These are phyloP conservation scores for Seira musarum DNA, from an alignment of 2,888 invertebrate genomes.

Conservation along the genomic window DNA sequence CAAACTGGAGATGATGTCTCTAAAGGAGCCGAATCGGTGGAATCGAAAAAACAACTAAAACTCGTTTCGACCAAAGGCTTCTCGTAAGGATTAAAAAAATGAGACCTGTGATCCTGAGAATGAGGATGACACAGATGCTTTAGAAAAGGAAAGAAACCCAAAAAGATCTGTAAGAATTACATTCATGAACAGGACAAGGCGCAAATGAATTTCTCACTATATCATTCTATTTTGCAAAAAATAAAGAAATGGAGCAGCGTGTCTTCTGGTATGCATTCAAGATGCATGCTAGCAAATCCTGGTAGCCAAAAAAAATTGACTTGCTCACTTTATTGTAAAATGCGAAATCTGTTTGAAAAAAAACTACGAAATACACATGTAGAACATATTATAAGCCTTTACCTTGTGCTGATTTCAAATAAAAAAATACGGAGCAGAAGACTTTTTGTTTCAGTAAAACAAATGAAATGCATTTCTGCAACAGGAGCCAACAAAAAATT, in stretches of 20 bases:
- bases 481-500: slow-evolving; percentile 8
- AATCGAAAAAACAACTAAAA: slow-evolving; percentile 13
- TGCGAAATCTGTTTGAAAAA: slow-evolving; percentile 15
- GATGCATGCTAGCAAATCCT: not conserved
- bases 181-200: not conserved
- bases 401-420: slow-evolving; percentile 49
- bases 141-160: slow-evolving; percentile 1
- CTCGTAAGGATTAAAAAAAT: not conserved
- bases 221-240: not conserved
- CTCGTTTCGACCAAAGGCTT: not conserved
- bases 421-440: slow-evolving; percentile 5
- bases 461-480: slow-evolving; percentile 40
- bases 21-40: not conserved
- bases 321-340: slow-evolving; percentile 6
- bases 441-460: slow-evolving; percentile 18
- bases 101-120: not conserved
- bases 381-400: slow-evolving; percentile 19
- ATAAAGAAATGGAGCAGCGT: slow-evolving; percentile 5
- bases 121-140: not conserved
- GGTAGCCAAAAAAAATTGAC: slow-evolving; percentile 1
- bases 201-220: not conserved
- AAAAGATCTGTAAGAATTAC: not conserved
- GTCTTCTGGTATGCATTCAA: slow-evolving; percentile 1
- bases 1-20: not conserved
- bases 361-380: not conserved